These are phyloP conservation scores for Bergia sp. DNA, from an alignment of 92 coral and sea anemone species.

Conservation along the genomic window DNA sequence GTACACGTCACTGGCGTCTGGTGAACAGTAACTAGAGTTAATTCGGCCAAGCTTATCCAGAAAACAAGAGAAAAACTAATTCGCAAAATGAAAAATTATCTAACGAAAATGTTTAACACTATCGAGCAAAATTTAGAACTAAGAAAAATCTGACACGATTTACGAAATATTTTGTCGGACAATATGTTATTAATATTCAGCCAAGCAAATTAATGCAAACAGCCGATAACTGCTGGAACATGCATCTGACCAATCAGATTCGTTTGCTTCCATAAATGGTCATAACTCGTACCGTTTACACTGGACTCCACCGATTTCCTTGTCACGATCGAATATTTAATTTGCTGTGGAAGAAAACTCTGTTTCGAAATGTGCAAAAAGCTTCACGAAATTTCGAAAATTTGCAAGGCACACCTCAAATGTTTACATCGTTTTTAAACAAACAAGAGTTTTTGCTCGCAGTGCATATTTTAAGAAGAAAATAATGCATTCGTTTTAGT, in stretches of 20 bases:
- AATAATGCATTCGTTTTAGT: too few relatives aligned
- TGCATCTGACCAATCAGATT: conserved; percentile 37
- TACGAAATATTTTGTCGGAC: neutral
- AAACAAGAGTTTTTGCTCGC: neutral
- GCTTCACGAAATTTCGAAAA: neutral
- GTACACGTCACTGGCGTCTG: too few relatives aligned
- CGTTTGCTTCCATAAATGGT: conserved; percentile 45
- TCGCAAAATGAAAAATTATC: too few relatives aligned
- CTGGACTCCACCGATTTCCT: conserved; percentile 12
- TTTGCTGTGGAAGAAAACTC: neutral
- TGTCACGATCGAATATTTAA: conserved; percentile 9
- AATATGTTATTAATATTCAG: neutral
- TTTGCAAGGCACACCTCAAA: neutral
- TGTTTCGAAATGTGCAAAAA: neutral
- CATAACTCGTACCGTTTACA: conserved; percentile 6
- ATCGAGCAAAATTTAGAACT: neutral
- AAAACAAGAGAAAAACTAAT: too few relatives aligned
- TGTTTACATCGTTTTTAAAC: neutral
- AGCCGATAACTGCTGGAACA: neutral
- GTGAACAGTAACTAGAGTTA: too few relatives aligned
- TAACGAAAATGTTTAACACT: too few relatives aligned
- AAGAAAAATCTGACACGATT: neutral
- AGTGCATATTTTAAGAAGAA: neutral
- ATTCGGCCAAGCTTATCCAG: too few relatives aligned
- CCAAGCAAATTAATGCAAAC: conserved; percentile 19